Conservation (phyloP, 2,888 invertebrate genomes). For the Eilema sororculum region DNA sequence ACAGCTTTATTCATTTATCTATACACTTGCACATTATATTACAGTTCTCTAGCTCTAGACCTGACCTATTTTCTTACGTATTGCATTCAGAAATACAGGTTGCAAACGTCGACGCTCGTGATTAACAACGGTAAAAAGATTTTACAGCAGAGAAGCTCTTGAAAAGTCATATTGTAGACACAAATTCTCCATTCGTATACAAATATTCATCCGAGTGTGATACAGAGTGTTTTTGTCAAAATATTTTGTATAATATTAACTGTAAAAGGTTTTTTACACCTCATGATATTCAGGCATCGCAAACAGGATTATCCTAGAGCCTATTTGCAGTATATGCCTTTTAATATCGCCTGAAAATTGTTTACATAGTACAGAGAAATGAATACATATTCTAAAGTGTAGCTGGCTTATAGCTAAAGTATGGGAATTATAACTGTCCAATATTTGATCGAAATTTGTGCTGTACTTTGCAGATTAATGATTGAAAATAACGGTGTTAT, state of each 20-base stretch:
- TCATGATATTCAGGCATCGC: not conserved
- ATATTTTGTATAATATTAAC: conserved; percentile 16
- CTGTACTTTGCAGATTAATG: too few species aligned
- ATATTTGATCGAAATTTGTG: too few species aligned
- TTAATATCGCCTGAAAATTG: not conserved
- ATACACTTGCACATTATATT: conserved; percentile 31
- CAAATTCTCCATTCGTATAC: conserved; percentile 34
- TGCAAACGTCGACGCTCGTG: conserved; percentile 34
- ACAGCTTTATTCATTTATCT: conserved; percentile 17
- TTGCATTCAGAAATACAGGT: conserved; percentile 51
- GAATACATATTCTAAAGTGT: too few species aligned
- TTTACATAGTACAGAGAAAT: conserved; percentile 18
- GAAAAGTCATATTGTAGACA: conserved; percentile 37
- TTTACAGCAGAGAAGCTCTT: conserved; percentile 2
- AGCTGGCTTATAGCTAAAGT: too few species aligned
- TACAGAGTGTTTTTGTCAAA: conserved; percentile 26
- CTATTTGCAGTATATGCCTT: not conserved
- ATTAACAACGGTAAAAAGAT: conserved; percentile 38
- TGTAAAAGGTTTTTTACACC: conserved; percentile 1
- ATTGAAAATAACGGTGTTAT: too few species aligned
- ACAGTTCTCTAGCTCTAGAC: conserved; percentile 39
- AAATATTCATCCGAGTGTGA: conserved; percentile 26
- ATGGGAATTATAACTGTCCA: too few species aligned
- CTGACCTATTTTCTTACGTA: conserved; percentile 57
- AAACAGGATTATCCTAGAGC: not conserved